These are phyloP conservation scores for Tuberolachnus salignus DNA, from an alignment of 2,888 invertebrate genomes.

Conservation along the genomic window DNA sequence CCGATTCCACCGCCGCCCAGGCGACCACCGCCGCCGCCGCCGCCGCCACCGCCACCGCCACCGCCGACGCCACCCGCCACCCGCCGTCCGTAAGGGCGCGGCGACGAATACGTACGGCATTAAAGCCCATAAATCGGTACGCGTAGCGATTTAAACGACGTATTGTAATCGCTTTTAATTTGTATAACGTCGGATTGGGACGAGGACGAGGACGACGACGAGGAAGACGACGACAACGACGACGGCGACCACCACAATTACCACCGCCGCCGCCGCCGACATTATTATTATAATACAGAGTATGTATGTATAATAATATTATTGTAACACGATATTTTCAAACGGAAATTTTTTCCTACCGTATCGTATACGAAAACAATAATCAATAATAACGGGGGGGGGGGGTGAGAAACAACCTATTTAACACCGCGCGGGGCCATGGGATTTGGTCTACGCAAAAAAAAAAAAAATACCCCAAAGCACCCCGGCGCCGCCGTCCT, in stretches of 20 bases:
- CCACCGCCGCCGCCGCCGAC: too few species aligned
- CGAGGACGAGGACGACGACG: background rate
- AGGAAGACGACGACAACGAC: too few species aligned
- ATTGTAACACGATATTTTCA: too few species aligned
- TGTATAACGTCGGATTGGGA: background rate
- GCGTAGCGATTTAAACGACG: conserved; percentile 30
- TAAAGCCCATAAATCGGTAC: conserved; percentile 40
- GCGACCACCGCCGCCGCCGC: background rate
- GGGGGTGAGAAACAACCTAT: too few species aligned
- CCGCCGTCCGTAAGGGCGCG: conserved; percentile 33
- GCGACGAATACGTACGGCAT: conserved; percentile 30
- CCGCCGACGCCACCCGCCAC: background rate
- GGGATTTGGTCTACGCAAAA: background rate
- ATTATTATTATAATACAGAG: too few species aligned
- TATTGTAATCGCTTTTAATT: conserved; percentile 45
- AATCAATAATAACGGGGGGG: too few species aligned
- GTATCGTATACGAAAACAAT: too few species aligned
- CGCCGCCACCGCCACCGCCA: background rate
- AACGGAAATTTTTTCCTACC: too few species aligned
- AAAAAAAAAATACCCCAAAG: conserved; percentile 10
- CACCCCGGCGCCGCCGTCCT: background rate
- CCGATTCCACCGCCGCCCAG: background rate
- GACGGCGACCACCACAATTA: too few species aligned
- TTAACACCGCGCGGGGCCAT: too few species aligned
- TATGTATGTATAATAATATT: too few species aligned